Evolutionary conservation across 2,797 vertebrate species (phyloP), one percentile per base, ranked within the genome.

Genomic region (Syngnathus acus): DNA sequence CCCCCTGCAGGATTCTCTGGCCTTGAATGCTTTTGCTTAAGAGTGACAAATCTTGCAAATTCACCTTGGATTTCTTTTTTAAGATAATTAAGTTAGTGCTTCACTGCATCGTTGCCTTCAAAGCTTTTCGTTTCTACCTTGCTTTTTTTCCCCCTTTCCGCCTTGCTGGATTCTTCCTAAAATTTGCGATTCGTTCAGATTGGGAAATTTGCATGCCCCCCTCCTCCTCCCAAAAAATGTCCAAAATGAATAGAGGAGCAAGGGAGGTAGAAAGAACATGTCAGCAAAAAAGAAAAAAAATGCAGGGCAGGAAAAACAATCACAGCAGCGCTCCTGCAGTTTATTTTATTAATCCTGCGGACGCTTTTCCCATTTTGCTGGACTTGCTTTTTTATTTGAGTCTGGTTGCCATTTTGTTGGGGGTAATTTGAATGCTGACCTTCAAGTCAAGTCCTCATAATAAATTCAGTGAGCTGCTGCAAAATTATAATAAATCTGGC

Each of bases 271-370:
- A 72, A 74, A 70, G 67, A 69, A 54, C 54, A 68, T 82, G 83
- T 90, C 86, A 88, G 89, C 86, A 87, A 83, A 88, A 85, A 61
- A 55, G 26, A 26, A 45, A 45, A 45, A 14, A 45, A 45, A 86
- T 85, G 85, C 71, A 78, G 80, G 78, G 77, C 78, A 87, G 84
- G 84, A 85, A 84, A 88, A 89, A 88, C 83, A 88, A 85, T 84
- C 82, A 81, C 80, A 83, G 74, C 81, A 85, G 80, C 81, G 83
- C 82, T 80, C 82, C 72, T 47, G 76, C 77, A 87, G 86, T 89
- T 88, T 87, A 84, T 62, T 62, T 45, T 87, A 87, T 86, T 86
- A 87, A 87, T 89, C 84, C 84, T 87, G 80, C 81, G 81, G 82
- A 87, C 69, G 79, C 70, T 86, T 87, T 86, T 86, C 84, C 83